Evolutionary conservation across 2,113 vertebrate genomes (phyloP).

Genomic region (Lichenostomus cassidix): DNA sequence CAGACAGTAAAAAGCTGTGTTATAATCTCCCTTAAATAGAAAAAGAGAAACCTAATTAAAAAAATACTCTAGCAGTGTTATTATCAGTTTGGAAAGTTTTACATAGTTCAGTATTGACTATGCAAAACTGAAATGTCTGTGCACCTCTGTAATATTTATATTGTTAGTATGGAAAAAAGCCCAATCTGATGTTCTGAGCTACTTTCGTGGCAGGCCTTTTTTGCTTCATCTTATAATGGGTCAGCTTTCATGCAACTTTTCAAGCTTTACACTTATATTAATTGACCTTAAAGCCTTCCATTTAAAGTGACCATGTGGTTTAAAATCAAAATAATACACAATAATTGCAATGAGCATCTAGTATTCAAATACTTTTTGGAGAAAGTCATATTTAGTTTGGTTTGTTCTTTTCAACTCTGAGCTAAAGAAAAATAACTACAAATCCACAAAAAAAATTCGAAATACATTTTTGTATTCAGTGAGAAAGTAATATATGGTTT

Average conservation of each 20-base stretch:
- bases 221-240: background rate
- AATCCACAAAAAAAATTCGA: background rate
- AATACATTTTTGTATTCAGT: background rate
- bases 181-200: background rate
- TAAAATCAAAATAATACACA: background rate
- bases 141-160: background rate
- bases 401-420: background rate
- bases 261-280: background rate
- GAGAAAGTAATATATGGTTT: background rate
- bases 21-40: background rate
- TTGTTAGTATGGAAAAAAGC: background rate
- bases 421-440: background rate
- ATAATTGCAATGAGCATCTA: background rate
- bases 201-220: background rate
- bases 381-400: accelerated
- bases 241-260: background rate
- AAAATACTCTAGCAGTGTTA: background rate
- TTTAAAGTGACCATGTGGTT: background rate
- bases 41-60: background rate
- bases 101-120: background rate
- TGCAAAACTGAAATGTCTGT: background rate
- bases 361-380: background rate
- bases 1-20: background rate
- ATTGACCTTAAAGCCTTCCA: background rate
- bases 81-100: background rate